Conservation (phyloP, 2,113 vertebrate genomes). For the Poicephalus gulielmi region DNA sequence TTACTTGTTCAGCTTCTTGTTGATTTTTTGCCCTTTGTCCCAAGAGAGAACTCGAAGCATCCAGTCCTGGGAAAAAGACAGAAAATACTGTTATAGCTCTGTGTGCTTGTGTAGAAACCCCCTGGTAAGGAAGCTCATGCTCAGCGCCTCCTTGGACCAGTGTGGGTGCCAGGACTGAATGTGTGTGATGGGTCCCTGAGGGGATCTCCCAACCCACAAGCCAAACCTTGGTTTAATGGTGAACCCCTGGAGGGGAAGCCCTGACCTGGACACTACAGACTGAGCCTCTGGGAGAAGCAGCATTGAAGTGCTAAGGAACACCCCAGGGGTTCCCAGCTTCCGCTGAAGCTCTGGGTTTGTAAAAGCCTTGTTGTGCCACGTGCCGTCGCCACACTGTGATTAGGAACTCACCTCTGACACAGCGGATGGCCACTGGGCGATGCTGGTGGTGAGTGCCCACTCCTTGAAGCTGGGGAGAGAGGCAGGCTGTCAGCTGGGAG, state of each 20-base stretch:
- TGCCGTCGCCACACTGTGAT: not conserved
- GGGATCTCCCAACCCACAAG: not conserved
- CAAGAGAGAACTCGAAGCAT: slow-evolving; percentile 77
- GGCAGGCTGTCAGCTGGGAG: not conserved
- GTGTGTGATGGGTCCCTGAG: accelerated
- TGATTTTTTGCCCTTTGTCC: slow-evolving; percentile 77
- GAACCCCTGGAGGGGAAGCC: not conserved
- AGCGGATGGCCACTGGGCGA: slow-evolving; percentile 79
- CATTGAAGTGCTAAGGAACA: not conserved
- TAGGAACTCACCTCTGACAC: slow-evolving; percentile 73
- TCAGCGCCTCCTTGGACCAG: not conserved
- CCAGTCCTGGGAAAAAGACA: slow-evolving; percentile 73
- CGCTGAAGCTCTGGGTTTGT: not conserved
- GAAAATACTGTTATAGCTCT: not conserved
- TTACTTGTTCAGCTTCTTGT: slow-evolving; percentile 80
- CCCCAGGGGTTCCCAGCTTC: not conserved
- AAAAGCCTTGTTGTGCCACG: not conserved
- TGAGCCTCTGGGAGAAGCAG: not conserved
- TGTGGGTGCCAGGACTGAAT: not conserved
- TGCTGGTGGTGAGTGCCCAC: slow-evolving; percentile 80
- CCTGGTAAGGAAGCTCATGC: not conserved
- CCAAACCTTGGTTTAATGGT: not conserved
- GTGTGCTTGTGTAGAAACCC: not conserved
- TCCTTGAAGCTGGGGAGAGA: slow-evolving; percentile 79
- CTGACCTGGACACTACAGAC: not conserved